Evolutionary conservation across 2,797 vertebrate genomes (phyloP).

Genomic region (Neomorphus geoffroyi): DNA sequence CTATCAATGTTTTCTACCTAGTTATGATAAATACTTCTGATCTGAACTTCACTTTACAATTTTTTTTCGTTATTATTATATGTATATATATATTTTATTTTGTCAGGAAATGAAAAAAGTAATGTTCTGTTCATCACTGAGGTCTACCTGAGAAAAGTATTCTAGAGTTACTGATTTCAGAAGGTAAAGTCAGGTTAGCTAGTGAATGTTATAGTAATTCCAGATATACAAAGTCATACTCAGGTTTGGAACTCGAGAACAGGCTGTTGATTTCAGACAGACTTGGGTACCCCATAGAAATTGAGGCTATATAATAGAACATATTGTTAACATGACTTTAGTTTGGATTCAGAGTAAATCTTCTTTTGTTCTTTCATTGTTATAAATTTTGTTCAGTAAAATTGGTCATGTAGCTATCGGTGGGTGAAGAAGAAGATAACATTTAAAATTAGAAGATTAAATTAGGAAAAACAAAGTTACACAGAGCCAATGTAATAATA

Average conservation of each 20-base stretch:
- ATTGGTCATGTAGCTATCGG: slow-evolving; percentile 25
- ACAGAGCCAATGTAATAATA: neutral
- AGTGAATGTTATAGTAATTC: neutral
- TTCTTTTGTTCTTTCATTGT: slow-evolving; percentile 27
- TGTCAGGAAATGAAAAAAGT: neutral
- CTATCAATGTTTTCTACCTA: neutral
- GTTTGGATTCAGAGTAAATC: slow-evolving; percentile 21
- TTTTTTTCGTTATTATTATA: no score
- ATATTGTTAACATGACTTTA: slow-evolving; percentile 20
- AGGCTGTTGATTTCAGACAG: neutral
- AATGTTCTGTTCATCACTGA: neutral
- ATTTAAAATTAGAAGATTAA: slow-evolving; percentile 45
- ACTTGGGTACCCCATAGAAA: neutral
- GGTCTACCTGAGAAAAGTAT: neutral
- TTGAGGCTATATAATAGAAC: neutral
- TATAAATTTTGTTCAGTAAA: slow-evolving; percentile 42
- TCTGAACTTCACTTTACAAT: neutral
- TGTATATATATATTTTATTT: neutral
- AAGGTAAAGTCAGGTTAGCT: neutral
- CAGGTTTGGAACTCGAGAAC: neutral
- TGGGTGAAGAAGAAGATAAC: slow-evolving; percentile 22
- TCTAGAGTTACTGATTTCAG: neutral
- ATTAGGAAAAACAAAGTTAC: slow-evolving; percentile 9
- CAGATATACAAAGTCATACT: neutral
- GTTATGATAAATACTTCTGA: neutral